Base-by-base conservation (phyloP, 1,140 invertebrate genomes). In the Lepeophtheirus salmonis region DNA sequence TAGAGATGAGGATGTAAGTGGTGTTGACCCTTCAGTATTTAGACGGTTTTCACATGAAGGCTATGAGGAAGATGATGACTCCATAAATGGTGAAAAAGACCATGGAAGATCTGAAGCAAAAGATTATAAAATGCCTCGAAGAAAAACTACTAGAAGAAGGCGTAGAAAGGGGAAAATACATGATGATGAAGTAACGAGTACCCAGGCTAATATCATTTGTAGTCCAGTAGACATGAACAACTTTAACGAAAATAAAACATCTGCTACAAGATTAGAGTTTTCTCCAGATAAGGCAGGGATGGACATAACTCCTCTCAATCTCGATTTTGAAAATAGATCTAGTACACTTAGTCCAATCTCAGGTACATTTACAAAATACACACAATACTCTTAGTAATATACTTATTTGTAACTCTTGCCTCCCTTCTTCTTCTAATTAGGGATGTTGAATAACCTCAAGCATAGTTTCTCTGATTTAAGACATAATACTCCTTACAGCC, bases 221-320 rank as follows among this genome's bases (percentile, higher is more conserved):
- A n/a, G 6, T n/a, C 30, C 30, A n/a, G 30, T 10, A 10, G 30
- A 41, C 6, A 41, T 41, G 6, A 41, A 41, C n/a, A 6, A 6
- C 30, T 6, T 6, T n/a, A n/a, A n/a, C n/a, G n/a, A n/a, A n/a
- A n/a, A n/a, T n/a, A 41, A 41, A 10, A n/a, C n/a, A 62, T 52
- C 63, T 26, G 24, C 21, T 61, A 48, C 62, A 14, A 14, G 52
- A 14, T n/a, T 90, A 21, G 87, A 90, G 68, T 87, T 90, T 71
- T 83, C 82, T 41, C 84, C 88, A 1, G 83, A 86, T 52, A 89
- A 89, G 72, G 86, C 86, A 0, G 86, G 86, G 4, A 80, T 82
- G 68, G 87, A 90, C 69, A 83, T 89, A 12, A 88, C 85, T 10
- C 86, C 87, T 4, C 74, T 86, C 55, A 86, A 86, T 70, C 78